phyloP scores from a whole-genome alignment of 2,797 vertebrate species.

The Takifugu ocellatus region DNA sequence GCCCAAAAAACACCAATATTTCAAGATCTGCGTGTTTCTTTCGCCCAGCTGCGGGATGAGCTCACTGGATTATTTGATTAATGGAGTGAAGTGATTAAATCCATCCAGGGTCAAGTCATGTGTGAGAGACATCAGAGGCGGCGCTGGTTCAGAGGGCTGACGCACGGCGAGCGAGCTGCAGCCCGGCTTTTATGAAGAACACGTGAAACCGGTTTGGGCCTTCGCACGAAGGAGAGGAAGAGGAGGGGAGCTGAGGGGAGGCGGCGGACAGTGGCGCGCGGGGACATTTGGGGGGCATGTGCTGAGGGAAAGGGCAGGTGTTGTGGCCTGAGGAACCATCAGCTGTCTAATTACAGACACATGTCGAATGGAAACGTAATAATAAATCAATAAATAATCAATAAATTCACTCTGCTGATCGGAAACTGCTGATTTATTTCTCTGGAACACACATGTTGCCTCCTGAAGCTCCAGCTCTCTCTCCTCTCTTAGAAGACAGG shows the following conservation, averaged over 20 bases:
- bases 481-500: no score
- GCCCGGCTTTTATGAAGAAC: slow-evolving; percentile 48
- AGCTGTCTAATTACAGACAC: no score
- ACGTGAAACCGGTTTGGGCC: slow-evolving; percentile 26
- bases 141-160: slow-evolving; percentile 31
- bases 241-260: background rate
- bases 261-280: no score
- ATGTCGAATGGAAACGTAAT: no score
- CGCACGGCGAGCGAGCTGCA: slow-evolving; percentile 52
- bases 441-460: no score
- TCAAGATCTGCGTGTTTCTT: slow-evolving; percentile 19
- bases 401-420: no score
- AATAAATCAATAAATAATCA: no score
- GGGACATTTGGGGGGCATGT: no score
- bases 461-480: no score
- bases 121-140: slow-evolving; percentile 30
- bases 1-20: slow-evolving; percentile 16
- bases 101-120: slow-evolving; percentile 34
- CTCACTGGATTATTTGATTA: slow-evolving; percentile 54
- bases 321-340: no score
- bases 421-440: no score
- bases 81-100: slow-evolving; percentile 47
- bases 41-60: slow-evolving; percentile 31
- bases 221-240: slow-evolving; percentile 23
- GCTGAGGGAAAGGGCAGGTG: no score